phyloP scores from a whole-genome alignment of 64 coral and sea anemone genomes.

The Stichodactyla mertensii region DNA sequence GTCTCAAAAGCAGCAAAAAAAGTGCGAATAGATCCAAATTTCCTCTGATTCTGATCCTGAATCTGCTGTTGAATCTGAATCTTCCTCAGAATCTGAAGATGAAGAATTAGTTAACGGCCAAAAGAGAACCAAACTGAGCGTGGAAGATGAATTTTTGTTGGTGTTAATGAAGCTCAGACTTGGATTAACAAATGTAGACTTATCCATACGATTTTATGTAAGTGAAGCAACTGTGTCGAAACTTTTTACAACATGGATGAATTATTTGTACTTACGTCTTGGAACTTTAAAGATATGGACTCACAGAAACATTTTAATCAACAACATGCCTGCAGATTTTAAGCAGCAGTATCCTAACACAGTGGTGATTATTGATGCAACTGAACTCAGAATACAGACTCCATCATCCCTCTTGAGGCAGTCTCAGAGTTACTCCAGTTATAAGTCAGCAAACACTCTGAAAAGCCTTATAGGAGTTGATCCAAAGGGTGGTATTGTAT shows the following conservation, averaged over 20 bases:
- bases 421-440: slow-evolving; percentile 37
- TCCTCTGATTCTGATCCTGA: slow-evolving; percentile 25
- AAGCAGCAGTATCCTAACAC: slow-evolving; percentile 53
- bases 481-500: slow-evolving; percentile 52
- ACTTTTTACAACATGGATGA: slow-evolving; percentile 38
- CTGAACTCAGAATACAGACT: slow-evolving; percentile 39
- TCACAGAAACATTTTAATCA: slow-evolving; percentile 43
- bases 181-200: slow-evolving; percentile 31
- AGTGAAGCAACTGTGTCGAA: slow-evolving; percentile 24
- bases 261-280: slow-evolving; percentile 40
- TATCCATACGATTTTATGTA: slow-evolving; percentile 22
- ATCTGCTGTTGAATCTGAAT: not conserved
- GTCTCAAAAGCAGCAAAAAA: slow-evolving; percentile 15
- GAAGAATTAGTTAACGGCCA: not conserved
- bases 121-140: not conserved
- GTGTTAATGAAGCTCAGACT: slow-evolving; percentile 47
- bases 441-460: slow-evolving; percentile 51
- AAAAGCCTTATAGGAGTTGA: slow-evolving; percentile 49
- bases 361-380: slow-evolving; percentile 57
- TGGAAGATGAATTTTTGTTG: slow-evolving; percentile 35
- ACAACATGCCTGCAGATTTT: slow-evolving; percentile 33
- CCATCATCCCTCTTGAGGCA: slow-evolving; percentile 29
- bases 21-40: not conserved
- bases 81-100: slow-evolving; percentile 12
- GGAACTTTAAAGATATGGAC: slow-evolving; percentile 56